phyloP scores from a whole-genome alignment of 2,797 vertebrate genomes.

The Sebastes minor region DNA sequence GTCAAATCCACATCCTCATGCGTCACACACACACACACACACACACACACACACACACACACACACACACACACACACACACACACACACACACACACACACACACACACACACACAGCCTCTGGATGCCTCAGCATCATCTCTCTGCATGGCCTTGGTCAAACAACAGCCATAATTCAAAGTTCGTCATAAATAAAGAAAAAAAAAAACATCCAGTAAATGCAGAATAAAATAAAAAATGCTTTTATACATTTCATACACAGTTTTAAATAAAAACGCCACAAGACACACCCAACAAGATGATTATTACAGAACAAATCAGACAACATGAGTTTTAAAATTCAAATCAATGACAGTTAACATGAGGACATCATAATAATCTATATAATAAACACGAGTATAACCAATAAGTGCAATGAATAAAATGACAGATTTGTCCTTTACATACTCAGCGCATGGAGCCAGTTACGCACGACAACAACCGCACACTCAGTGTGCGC shows the following conservation, averaged over 20 bases:
- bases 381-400: neutral
- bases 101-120: slow-evolving; percentile 22
- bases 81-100: slow-evolving; percentile 23
- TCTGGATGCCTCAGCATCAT: slow-evolving; percentile 48
- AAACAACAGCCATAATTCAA: slow-evolving; percentile 13
- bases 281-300: neutral
- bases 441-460: neutral
- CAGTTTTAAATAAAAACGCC: slow-evolving; percentile 9
- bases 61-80: slow-evolving; percentile 29
- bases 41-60: slow-evolving; percentile 30
- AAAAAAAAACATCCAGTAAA: neutral
- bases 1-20: slow-evolving; percentile 70
- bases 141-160: slow-evolving; percentile 30
- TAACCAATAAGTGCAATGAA: neutral
- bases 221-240: neutral
- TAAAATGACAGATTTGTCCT: neutral
- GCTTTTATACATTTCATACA: neutral
- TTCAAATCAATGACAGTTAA: slow-evolving; percentile 14
- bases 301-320: neutral
- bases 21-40: slow-evolving; percentile 42
- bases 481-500: neutral
- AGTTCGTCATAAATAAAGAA: slow-evolving; percentile 3
- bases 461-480: neutral
- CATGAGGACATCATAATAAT: neutral
- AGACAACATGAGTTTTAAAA: neutral